Evolutionary conservation across 2,797 vertebrate species (phyloP), one percentile per base, ranked within the genome.

Genomic region (Microhierax caerulescens): DNA sequence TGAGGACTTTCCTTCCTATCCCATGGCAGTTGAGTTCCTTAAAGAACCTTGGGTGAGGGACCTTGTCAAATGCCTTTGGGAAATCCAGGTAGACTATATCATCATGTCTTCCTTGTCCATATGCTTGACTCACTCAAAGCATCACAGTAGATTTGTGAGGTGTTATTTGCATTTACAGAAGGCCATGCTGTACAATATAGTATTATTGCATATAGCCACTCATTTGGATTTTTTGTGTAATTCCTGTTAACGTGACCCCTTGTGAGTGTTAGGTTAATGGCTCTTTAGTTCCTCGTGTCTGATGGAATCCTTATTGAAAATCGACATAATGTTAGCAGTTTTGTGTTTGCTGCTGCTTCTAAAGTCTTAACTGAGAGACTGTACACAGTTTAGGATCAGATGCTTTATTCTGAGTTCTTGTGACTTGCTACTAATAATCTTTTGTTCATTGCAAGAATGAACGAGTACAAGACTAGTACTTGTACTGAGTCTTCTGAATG

Each of bases 1-100:
- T 88, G 95, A 92, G 92, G 93, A 90, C 90, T 93, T 95, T 43
- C 24, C 83, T 86, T 91, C 74, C 68, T 93, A 77, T 85, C 69
- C 59, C 57, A 48, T 92, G 92, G 77, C 95, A 89, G 27, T 94
- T 91, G 60, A 88, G 76, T 85, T 94, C 88, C 85, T 90, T 84
- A 93, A 77, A 83, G 94, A 93, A 3, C 77, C 63, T 88, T 88
- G 70, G 63, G 80, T 95, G 95, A 94, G 95, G 92, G 54, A 81
- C 83, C 69, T 90, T 94, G 88, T 74, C 88, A 92, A 43, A 88
- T 94, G 80, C 88, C 61, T 94, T 72, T 86, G 93, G 92, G 94
- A 95, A 75, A 88, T 94, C 75, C 88, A 77, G 88, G 83, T 88
- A 69, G 88, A 78, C 34, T 43, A 0, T 77, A 60, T 57, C 64